Evolutionary conservation across 2,797 vertebrate genomes (phyloP).

Genomic region (Anguilla obscura): DNA sequence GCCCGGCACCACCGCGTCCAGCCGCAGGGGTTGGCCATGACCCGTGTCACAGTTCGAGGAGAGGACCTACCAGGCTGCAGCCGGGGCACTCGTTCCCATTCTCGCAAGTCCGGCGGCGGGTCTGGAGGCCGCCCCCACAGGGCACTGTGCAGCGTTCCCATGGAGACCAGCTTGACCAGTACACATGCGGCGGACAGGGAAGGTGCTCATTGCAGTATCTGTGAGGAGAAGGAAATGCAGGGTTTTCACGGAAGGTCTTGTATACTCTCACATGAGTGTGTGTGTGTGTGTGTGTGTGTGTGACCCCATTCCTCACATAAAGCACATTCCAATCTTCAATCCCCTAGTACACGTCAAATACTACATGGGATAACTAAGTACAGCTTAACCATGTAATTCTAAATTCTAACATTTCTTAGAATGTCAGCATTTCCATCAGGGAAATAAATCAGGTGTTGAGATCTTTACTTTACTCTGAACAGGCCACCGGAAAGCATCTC

Average conservation of each 20-base stretch:
- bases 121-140: slow-evolving; percentile 93
- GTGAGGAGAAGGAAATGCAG: slow-evolving; percentile 40
- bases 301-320: not conserved
- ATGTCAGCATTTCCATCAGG: not conserved
- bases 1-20: not conserved
- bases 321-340: not conserved
- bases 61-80: slow-evolving; percentile 82
- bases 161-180: slow-evolving; percentile 94
- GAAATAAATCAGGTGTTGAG: not conserved
- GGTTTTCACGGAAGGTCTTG: not conserved
- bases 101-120: slow-evolving; percentile 87
- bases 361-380: not conserved
- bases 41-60: not conserved
- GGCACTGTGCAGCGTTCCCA: slow-evolving; percentile 95
- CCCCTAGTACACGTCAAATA: not conserved
- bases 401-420: slow-evolving; percentile 10
- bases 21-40: not conserved
- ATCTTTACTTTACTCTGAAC: not conserved
- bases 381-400: not conserved
- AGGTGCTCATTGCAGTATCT: slow-evolving; percentile 98
- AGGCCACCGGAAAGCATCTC: not conserved
- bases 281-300: not conserved
- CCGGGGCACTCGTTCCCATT: slow-evolving; percentile 94
- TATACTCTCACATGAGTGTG: not conserved
- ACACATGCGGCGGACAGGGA: slow-evolving; percentile 88